These are phyloP conservation scores for Diplodus puntazzo DNA, from an alignment of 2,797 vertebrate genomes.

Conservation along the genomic window DNA sequence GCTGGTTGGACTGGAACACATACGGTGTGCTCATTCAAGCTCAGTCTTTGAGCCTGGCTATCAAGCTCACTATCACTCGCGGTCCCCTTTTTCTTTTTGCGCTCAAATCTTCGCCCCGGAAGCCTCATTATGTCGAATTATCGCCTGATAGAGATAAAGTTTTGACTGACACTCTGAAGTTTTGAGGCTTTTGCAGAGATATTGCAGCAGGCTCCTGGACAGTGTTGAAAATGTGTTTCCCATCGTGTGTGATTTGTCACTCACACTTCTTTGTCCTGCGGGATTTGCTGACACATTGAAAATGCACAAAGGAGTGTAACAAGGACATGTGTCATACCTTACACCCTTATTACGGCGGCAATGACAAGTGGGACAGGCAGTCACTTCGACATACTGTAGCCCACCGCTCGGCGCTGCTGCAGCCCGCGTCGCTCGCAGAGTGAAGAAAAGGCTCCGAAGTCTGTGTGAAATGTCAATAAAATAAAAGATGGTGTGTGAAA, in stretches of 20 bases:
- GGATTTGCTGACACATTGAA: constrained; percentile 77
- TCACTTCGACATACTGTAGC: constrained; percentile 62
- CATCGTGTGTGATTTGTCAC: constrained; percentile 76
- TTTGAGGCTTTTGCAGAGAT: constrained; percentile 24
- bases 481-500: constrained; percentile 64
- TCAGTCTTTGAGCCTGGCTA: constrained; percentile 48
- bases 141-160: constrained; percentile 39
- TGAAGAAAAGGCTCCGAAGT: constrained; percentile 51
- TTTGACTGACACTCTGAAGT: constrained; percentile 51
- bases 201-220: constrained; percentile 49
- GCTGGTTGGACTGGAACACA: constrained; percentile 65
- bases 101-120: constrained; percentile 42
- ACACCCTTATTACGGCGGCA: constrained; percentile 78
- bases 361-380: constrained; percentile 80
- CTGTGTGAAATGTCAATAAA: constrained; percentile 64
- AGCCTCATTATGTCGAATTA: constrained; percentile 59
- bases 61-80: constrained; percentile 30
- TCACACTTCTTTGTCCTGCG: constrained; percentile 62
- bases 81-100: neutral
- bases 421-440: constrained; percentile 60
- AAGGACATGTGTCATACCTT: constrained; percentile 83
- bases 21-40: constrained; percentile 53
- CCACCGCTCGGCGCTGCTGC: constrained; percentile 27
- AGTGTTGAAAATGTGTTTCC: constrained; percentile 69
- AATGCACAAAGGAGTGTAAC: constrained; percentile 80